Conservation (phyloP, 2,888 invertebrate genomes). For the Lepidocyrtinus sp. region DNA sequence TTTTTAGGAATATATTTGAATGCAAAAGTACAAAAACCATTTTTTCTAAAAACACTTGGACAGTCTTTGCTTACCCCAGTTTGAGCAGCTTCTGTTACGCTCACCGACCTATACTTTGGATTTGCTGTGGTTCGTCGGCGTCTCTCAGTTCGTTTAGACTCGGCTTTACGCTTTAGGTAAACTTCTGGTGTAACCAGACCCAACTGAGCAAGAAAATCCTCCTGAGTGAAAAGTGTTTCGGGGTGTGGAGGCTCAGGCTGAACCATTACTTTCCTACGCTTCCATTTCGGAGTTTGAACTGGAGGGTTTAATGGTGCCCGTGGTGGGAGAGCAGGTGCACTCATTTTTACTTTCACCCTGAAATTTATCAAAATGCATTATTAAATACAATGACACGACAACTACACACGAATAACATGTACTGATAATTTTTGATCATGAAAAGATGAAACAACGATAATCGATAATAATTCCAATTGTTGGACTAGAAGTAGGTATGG, state of each 20-base stretch:
- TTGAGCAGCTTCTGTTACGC: conserved; percentile 53
- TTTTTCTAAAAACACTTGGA: neutral
- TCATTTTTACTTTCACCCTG: neutral
- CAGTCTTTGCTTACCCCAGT: conserved; percentile 42
- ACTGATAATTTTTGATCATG: neutral
- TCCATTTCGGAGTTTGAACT: neutral
- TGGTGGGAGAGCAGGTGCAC: neutral
- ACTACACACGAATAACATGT: neutral
- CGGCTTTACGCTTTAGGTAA: conserved; percentile 35
- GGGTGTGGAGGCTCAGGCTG: conserved; percentile 45
- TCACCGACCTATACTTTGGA: conserved; percentile 64
- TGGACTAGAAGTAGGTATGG: too few species aligned
- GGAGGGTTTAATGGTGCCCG: neutral
- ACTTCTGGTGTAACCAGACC: conserved; percentile 65
- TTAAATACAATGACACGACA: neutral
- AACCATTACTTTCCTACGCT: conserved; percentile 22
- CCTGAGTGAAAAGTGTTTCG: conserved; percentile 52
- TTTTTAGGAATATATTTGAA: neutral
- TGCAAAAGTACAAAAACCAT: neutral
- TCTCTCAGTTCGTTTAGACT: conserved; percentile 55
- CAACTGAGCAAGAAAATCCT: conserved; percentile 59
- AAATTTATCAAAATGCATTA: neutral
- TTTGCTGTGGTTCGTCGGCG: conserved; percentile 66
- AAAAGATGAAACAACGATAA: neutral
- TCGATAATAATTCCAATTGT: too few species aligned